Conservation (phyloP, 2,888 invertebrate species). For the Polymixis lichenea region DNA sequence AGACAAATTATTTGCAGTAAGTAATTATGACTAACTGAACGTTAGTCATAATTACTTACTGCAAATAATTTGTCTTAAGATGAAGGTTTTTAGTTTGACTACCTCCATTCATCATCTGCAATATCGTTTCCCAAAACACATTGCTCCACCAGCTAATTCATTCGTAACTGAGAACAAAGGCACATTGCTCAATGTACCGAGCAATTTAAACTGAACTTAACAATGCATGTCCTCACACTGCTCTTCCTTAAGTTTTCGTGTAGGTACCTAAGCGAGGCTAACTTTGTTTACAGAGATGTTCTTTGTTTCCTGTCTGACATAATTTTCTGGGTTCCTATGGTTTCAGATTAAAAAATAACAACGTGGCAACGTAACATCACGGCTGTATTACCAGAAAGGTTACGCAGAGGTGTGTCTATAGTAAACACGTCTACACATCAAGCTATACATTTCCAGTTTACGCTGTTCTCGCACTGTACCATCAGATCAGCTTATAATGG, state of each 20-base stretch:
- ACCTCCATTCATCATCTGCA: neutral
- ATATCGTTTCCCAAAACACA: constrained; percentile 20
- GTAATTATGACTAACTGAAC: no score
- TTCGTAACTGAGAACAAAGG: constrained; percentile 51
- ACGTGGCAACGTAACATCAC: neutral
- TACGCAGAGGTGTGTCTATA: neutral
- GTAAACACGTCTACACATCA: no score
- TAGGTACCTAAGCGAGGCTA: constrained; percentile 7
- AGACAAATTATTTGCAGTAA: no score
- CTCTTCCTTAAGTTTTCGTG: constrained; percentile 48
- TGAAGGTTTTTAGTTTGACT: neutral
- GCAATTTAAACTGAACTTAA: constrained; percentile 45
- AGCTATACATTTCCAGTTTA: no score
- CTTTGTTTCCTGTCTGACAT: constrained; percentile 38
- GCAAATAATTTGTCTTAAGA: neutral
- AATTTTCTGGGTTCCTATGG: neutral
- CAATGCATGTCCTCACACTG: constrained; percentile 55
- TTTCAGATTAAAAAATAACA: neutral
- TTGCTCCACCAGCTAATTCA: constrained; percentile 44
- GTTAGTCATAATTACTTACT: neutral
- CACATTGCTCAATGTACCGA: constrained; percentile 42
- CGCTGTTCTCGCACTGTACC: no score
- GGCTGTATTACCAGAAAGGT: no score
- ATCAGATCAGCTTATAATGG: no score
- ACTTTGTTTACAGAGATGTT: constrained; percentile 28